These are phyloP conservation scores for Alouatta palliata DNA, from an alignment of 2,113 vertebrate genomes.

Conservation along the genomic window DNA sequence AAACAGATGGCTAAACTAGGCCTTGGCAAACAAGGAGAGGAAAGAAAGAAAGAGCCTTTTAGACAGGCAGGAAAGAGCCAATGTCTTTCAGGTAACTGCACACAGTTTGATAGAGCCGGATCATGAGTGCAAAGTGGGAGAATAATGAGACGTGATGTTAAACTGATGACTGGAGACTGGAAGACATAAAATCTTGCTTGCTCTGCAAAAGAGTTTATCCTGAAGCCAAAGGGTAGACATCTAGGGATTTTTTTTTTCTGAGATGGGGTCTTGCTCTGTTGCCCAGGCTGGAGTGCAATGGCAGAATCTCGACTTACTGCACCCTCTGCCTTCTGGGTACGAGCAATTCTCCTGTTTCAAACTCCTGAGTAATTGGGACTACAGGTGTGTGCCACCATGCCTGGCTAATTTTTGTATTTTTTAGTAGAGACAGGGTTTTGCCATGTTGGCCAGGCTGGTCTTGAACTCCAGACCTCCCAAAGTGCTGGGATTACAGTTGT, in stretches of 20 bases:
- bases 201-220: background rate
- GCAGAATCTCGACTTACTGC: no score
- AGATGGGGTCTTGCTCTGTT: no score
- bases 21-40: background rate
- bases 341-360: no score
- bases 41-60: background rate
- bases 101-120: background rate
- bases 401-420: no score
- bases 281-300: no score
- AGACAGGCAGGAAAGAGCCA: background rate
- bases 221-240: background rate
- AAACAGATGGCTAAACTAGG: background rate
- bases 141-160: background rate
- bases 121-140: background rate
- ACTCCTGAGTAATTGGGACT: no score
- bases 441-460: no score
- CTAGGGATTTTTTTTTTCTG: background rate
- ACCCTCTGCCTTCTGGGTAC: no score
- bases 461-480: no score
- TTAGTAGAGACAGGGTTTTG: no score
- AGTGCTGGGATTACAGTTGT: no score
- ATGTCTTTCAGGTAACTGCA: constrained; percentile 1
- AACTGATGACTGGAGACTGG: background rate
- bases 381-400: no score
- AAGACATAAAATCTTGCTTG: background rate